phyloP scores from a whole-genome alignment of 2,888 invertebrate genomes.

The Seira musarum region DNA sequence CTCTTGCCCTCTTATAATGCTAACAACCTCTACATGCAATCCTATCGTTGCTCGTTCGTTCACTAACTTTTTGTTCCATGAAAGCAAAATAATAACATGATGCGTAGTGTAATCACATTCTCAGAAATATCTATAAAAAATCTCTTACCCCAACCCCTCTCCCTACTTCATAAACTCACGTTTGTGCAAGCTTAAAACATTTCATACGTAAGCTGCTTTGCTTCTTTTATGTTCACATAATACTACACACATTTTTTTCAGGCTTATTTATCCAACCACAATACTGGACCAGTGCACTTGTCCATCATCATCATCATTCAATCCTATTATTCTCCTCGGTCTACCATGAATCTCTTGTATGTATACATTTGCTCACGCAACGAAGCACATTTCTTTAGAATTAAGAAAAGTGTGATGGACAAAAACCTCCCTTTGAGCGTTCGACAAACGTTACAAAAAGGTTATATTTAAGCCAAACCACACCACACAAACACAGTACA shows the following conservation, averaged over 20 bases:
- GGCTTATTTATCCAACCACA: constrained; percentile 4
- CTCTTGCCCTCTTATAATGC: constrained; percentile 54
- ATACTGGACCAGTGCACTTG: constrained; percentile 15
- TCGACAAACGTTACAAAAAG: no score
- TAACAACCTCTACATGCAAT: constrained; percentile 61
- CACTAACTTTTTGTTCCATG: constrained; percentile 43
- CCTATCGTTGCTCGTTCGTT: constrained; percentile 53
- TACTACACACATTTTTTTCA: constrained; percentile 3
- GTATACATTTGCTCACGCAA: background rate
- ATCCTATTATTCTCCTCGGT: constrained; percentile 5
- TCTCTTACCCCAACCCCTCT: background rate
- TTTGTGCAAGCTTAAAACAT: constrained; percentile 9
- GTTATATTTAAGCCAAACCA: no score
- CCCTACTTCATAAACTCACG: background rate
- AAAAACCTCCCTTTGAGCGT: background rate
- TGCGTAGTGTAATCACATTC: constrained; percentile 48
- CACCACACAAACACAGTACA: no score
- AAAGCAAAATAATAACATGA: constrained; percentile 29
- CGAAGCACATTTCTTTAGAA: constrained; percentile 5
- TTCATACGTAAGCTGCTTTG: constrained; percentile 10
- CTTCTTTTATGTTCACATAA: constrained; percentile 4
- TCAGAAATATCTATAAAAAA: constrained; percentile 21
- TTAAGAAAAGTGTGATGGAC: background rate
- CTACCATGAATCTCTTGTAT: background rate
- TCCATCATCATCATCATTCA: constrained; percentile 11